phyloP scores from a whole-genome alignment of 2,797 vertebrate genomes.

The Pagetopsis macropterus region DNA sequence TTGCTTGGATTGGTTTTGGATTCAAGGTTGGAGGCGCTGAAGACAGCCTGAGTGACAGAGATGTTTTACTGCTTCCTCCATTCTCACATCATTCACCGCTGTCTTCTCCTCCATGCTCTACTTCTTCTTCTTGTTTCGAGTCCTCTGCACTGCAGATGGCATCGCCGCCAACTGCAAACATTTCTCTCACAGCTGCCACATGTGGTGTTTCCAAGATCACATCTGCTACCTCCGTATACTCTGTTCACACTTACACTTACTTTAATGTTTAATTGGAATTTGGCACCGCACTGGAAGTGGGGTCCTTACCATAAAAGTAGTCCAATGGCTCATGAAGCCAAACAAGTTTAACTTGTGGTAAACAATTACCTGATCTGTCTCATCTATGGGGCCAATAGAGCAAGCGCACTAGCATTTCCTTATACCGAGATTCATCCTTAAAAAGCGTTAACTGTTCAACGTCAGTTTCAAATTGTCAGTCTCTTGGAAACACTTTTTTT shows the following conservation, averaged over 20 bases:
- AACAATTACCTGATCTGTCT: too few species aligned
- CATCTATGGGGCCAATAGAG: too few species aligned
- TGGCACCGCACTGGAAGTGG: too few species aligned
- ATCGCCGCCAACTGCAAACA: conserved; percentile 16
- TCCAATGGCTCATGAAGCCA: too few species aligned
- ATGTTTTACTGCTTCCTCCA: conserved; percentile 12
- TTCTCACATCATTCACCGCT: conserved; percentile 19
- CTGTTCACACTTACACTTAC: conserved; percentile 8
- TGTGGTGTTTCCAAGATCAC: conserved; percentile 42
- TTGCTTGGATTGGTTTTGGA: conserved; percentile 21
- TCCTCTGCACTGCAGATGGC: conserved; percentile 20
- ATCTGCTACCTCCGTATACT: conserved; percentile 36
- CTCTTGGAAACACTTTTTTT: too few species aligned
- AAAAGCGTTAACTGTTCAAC: too few species aligned
- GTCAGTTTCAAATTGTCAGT: too few species aligned
- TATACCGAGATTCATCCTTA: too few species aligned
- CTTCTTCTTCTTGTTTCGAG: conserved; percentile 30
- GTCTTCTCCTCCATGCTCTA: conserved; percentile 35
- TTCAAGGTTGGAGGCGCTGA: conserved; percentile 13
- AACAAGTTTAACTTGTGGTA: too few species aligned
- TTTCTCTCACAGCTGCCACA: conserved; percentile 43
- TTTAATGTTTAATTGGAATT: too few species aligned
- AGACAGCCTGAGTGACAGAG: conserved; percentile 15
- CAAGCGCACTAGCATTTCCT: too few species aligned
- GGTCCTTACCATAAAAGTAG: too few species aligned